These are phyloP conservation scores for Corythornis madagascariensis DNA, from an alignment of 2,113 vertebrate genomes.

Conservation along the genomic window DNA sequence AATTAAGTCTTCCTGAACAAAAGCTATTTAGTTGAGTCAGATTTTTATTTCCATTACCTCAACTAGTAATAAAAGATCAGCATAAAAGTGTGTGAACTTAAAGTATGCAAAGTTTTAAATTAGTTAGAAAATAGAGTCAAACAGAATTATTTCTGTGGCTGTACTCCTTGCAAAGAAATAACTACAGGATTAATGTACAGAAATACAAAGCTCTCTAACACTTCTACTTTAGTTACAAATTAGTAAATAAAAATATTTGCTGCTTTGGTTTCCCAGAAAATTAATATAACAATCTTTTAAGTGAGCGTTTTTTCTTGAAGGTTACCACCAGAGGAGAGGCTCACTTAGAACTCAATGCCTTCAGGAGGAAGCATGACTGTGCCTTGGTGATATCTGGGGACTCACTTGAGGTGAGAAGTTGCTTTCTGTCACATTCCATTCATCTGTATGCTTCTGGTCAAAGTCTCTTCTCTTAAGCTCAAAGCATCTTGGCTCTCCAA, in stretches of 20 bases:
- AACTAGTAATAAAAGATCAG: constrained; percentile 19
- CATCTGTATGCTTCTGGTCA: background rate
- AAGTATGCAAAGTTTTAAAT: constrained; percentile 36
- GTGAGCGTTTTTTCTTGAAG: constrained; percentile 66
- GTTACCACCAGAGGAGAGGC: constrained; percentile 91
- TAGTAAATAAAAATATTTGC: background rate
- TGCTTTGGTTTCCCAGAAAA: background rate
- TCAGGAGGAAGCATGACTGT: constrained; percentile 96
- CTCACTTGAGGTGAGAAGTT: constrained; percentile 88
- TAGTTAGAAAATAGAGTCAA: constrained; percentile 6
- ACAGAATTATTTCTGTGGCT: background rate
- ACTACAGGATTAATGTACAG: background rate
- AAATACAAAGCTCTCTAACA: background rate
- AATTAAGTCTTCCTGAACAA: constrained; percentile 69
- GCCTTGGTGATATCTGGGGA: constrained; percentile 97
- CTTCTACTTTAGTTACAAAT: background rate
- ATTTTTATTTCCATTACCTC: constrained; percentile 62
- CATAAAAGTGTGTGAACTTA: constrained; percentile 45
- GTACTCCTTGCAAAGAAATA: background rate
- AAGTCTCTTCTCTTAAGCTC: background rate
- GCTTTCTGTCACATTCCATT: background rate
- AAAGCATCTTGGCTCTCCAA: background rate
- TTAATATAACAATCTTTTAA: background rate
- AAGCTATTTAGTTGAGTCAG: constrained; percentile 66
- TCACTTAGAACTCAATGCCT: constrained; percentile 96